phyloP scores from a whole-genome alignment of 1,140 invertebrate genomes.

The Vanessa atalanta region DNA sequence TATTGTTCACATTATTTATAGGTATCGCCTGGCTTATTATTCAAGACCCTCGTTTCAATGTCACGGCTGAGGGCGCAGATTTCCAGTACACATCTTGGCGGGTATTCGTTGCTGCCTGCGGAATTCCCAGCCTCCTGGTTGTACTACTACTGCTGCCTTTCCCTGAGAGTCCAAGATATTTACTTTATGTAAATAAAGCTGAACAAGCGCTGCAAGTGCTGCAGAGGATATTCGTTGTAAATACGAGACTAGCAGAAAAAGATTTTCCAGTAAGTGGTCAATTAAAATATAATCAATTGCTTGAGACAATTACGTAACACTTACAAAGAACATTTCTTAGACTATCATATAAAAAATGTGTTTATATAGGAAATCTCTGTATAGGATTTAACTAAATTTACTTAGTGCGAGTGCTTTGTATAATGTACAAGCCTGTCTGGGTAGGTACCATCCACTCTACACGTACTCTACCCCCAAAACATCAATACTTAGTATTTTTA shows the following conservation, averaged over 20 bases:
- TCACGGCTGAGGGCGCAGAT: slow-evolving; percentile 52
- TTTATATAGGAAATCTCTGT: no score
- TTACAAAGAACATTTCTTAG: no score
- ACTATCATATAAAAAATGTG: no score
- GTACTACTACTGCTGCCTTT: slow-evolving; percentile 85
- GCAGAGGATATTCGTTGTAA: slow-evolving; percentile 80
- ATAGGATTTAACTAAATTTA: no score
- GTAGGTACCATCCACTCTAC: no score
- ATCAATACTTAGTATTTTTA: no score
- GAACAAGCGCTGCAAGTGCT: slow-evolving; percentile 80
- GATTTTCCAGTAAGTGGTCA: slow-evolving; percentile 79
- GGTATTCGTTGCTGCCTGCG: slow-evolving; percentile 86
- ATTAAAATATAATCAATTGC: neutral
- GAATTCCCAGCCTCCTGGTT: slow-evolving; percentile 85
- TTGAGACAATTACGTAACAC: no score
- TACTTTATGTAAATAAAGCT: slow-evolving; percentile 77
- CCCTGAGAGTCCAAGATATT: slow-evolving; percentile 87
- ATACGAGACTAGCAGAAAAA: slow-evolving; percentile 74
- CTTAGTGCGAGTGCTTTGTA: no score
- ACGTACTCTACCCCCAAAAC: no score
- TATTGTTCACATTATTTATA: slow-evolving; percentile 48
- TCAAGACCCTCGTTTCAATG: slow-evolving; percentile 67
- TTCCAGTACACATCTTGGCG: slow-evolving; percentile 86
- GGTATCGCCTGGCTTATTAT: slow-evolving; percentile 81
- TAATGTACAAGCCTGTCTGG: no score